Base-by-base conservation (phyloP, 2,797 vertebrate species). In the Mormyrus proboscirostris region DNA sequence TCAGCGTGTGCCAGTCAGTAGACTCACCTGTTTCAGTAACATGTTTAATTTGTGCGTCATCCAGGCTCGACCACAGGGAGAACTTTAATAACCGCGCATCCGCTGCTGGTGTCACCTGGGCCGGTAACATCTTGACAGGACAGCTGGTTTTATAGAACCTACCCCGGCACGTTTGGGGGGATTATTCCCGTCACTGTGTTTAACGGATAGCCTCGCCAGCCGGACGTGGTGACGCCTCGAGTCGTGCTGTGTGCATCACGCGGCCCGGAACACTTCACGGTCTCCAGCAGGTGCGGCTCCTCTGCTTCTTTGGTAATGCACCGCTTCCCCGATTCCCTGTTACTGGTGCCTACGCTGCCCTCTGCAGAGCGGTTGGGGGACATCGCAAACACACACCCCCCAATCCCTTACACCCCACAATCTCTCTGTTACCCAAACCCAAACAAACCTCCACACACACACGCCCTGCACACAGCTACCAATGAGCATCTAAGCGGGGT, bases 331-430 rank as follows among this genome's bases (percentile, higher is more conserved):
- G 41, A 76, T 33, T 89, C 16, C 84, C 76, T 90, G 65, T 90
- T 92, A 87, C 86, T 88, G 90, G 91, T 88, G 90, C 88, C 90
- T 89, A 90, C 88, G 93, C 93, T 93, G 94, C 93, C 94, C 92
- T 92, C 93, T 95, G 91, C 93, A 94, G 94, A 93, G 89, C n/a
- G 51, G 53, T 83, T 83, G 79, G 44, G 59, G 47, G 8, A 86
- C 5, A 88, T 47, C 5, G 10, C 22, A 89, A 41, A 53, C 59
- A 82, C 53, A 59, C 25, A 41, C 16, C 6, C 5, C 53, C 41
- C 84, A 33, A 10, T 22, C 47, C 50, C 55, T 87, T 44, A 73
- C 50, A 4, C 0, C 10, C 57, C 51, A 44, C 55, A 49, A 25
- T 84, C 38, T 87, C 89, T 90, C 76, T 73, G 16, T 10, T 19